Evolutionary conservation across 2,113 vertebrate genomes (phyloP).

Genomic region (Plecturocebus donacophilus): DNA sequence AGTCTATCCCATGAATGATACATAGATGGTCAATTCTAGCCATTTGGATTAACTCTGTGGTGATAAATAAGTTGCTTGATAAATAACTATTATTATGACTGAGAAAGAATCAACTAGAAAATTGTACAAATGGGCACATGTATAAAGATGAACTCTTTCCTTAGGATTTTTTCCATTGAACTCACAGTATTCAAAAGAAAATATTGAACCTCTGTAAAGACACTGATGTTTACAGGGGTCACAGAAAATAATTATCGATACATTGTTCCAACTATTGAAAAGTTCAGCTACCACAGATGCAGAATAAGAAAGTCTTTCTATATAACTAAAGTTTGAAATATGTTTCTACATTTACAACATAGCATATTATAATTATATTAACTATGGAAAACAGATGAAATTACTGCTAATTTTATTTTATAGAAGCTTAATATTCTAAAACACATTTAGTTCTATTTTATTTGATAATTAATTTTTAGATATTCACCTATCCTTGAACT

Average conservation of each 20-base stretch:
- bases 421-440: neutral
- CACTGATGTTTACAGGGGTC: slow-evolving; percentile 63
- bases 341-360: neutral
- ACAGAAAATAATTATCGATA: slow-evolving; percentile 48
- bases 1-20: neutral
- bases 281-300: neutral
- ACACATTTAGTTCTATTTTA: neutral
- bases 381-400: neutral
- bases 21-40: neutral
- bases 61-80: neutral
- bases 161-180: neutral
- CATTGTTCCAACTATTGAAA: slow-evolving; percentile 28
- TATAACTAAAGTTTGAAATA: neutral
- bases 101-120: neutral
- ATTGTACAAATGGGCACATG: neutral
- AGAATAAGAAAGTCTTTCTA: slow-evolving; percentile 22
- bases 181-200: slow-evolving; percentile 49
- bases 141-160: slow-evolving; percentile 24
- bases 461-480: neutral
- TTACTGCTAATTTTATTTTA: neutral
- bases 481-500: neutral
- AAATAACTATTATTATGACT: slow-evolving; percentile 5
- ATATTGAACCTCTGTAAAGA: slow-evolving; percentile 28
- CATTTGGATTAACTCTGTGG: neutral
- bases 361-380: neutral